phyloP scores from a whole-genome alignment of 2,888 invertebrate species.

The Anarsia innoxiella region DNA sequence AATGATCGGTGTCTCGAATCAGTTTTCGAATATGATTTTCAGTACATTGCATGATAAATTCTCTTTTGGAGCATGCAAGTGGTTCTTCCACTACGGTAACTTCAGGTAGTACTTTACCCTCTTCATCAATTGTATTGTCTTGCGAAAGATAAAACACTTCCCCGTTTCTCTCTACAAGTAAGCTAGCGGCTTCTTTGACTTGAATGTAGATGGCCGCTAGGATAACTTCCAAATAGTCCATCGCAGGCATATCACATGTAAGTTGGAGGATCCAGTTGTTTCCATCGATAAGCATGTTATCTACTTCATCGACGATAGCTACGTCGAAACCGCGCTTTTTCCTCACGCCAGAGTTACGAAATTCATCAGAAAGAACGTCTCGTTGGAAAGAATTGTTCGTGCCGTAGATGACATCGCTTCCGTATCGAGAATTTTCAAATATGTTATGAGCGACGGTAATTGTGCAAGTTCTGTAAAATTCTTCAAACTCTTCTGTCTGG shows the following conservation, averaged over 20 bases:
- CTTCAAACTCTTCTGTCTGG: conserved; percentile 9
- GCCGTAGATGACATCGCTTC: conserved; percentile 14
- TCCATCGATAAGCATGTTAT: conserved; percentile 18
- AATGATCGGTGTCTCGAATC: conserved; percentile 10
- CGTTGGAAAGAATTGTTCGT: conserved; percentile 14
- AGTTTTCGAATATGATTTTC: conserved; percentile 14
- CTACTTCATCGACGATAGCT: conserved; percentile 17
- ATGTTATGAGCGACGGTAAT: conserved; percentile 3
- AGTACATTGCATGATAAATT: conserved; percentile 14
- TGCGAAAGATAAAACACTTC: conserved; percentile 10
- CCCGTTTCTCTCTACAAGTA: conserved; percentile 13
- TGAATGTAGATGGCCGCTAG: conserved; percentile 17
- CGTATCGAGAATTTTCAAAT: conserved; percentile 4
- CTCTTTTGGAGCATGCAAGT: conserved; percentile 10
- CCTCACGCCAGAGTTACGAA: conserved; percentile 11
- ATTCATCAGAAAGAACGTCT: conserved; percentile 15
- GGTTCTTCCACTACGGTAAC: conserved; percentile 8
- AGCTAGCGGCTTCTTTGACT: conserved; percentile 10
- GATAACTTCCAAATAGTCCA: conserved; percentile 16
- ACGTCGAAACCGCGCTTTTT: conserved; percentile 14
- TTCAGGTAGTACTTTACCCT: conserved; percentile 10
- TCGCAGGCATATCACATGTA: conserved; percentile 14
- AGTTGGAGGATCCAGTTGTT: conserved; percentile 15
- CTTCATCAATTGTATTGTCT: conserved; percentile 9
- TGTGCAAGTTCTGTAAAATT: conserved; percentile 6